These are phyloP conservation scores for Mylabris phalerata DNA, from an alignment of 1,140 invertebrate species.

Conservation along the genomic window DNA sequence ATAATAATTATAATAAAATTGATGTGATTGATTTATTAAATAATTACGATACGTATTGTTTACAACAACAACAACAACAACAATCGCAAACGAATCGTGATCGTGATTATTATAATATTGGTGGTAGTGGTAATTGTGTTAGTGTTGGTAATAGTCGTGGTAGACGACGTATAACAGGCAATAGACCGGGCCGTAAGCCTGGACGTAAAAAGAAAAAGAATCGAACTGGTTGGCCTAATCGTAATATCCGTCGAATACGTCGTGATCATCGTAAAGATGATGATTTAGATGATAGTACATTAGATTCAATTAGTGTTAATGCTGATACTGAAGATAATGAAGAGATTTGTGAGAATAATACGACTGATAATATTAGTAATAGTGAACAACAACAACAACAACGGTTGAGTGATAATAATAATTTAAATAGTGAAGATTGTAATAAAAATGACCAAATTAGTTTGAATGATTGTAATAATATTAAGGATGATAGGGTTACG, in stretches of 20 bases:
- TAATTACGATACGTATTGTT: no score
- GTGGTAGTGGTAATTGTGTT: background rate
- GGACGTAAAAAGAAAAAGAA: constrained; percentile 41
- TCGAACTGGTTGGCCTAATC: constrained; percentile 58
- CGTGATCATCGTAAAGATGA: constrained; percentile 20
- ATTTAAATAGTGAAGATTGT: constrained; percentile 8
- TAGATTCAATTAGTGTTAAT: constrained; percentile 21
- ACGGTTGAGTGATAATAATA: constrained; percentile 4
- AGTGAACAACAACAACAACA: background rate
- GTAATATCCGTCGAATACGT: constrained; percentile 32
- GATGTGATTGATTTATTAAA: no score
- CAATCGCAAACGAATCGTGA: background rate
- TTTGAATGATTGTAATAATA: constrained; percentile 9
- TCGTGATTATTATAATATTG: background rate
- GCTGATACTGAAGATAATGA: constrained; percentile 22
- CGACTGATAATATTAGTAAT: constrained; percentile 27
- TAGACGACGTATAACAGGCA: background rate
- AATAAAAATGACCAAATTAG: constrained; percentile 11
- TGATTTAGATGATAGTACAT: constrained; percentile 19
- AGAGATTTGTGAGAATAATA: constrained; percentile 20
- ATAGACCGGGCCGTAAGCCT: constrained; percentile 24
- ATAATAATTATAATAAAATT: no score
- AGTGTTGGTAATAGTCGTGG: constrained; percentile 2
- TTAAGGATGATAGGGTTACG: constrained; percentile 22
- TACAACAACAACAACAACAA: background rate